Evolutionary conservation across 2,888 invertebrate species (phyloP).

Genomic region (Idaea straminata): DNA sequence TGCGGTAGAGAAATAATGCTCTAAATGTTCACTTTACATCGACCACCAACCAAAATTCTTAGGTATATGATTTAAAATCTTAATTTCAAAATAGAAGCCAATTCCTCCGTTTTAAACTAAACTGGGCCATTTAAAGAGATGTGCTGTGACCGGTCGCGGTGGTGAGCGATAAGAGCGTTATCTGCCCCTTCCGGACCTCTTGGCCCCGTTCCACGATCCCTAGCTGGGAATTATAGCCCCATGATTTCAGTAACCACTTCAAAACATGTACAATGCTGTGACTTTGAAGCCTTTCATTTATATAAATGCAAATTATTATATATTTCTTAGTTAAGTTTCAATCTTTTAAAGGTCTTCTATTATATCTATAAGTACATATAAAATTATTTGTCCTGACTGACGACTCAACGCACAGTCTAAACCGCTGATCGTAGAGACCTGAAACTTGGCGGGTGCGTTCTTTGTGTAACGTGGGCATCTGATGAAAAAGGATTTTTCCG

Average conservation of each 20-base stretch:
- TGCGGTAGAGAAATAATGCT: too few species aligned
- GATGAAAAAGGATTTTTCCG: too few species aligned
- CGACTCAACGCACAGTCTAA: too few species aligned
- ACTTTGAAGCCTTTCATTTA: not conserved
- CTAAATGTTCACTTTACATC: too few species aligned
- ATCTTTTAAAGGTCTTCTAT: too few species aligned
- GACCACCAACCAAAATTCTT: not conserved
- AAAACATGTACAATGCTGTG: constrained; percentile 20
- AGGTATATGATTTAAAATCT: not conserved
- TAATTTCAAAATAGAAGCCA: constrained; percentile 6
- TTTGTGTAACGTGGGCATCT: too few species aligned
- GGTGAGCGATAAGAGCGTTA: constrained; percentile 39
- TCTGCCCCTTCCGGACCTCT: constrained; percentile 38
- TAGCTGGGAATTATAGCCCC: constrained; percentile 14
- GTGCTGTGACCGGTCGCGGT: constrained; percentile 24
- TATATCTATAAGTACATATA: too few species aligned
- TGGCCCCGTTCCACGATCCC: constrained; percentile 37
- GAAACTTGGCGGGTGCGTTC: too few species aligned
- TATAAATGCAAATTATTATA: not conserved
- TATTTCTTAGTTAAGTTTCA: not conserved
- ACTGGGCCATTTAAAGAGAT: constrained; percentile 11
- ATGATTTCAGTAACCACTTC: constrained; percentile 25
- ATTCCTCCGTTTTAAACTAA: constrained; percentile 2
- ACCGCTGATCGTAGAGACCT: too few species aligned
- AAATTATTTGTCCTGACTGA: too few species aligned